A percentile compares a stretch with the other conserved stretches of the same genome.
Evolutionary conservation across 2,113 vertebrate genomes (phyloP).

Genomic region (Oreocharis arfaki): DNA sequence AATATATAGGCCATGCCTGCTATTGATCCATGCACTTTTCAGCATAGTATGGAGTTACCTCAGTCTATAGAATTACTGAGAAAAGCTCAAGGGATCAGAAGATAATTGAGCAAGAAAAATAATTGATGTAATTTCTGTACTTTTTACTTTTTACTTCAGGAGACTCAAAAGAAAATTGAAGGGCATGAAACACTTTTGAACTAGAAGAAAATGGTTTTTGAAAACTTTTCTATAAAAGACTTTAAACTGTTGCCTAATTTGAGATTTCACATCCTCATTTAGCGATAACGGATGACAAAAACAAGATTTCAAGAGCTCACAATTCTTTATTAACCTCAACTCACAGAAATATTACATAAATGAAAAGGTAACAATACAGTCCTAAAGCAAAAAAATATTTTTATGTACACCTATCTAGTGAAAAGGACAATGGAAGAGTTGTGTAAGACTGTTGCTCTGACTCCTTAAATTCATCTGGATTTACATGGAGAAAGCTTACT

Average conservation of each 20-base stretch:
- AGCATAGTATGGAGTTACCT: background rate
- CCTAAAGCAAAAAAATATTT: background rate
- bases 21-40: conserved; percentile 36
- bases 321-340: background rate
- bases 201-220: background rate
- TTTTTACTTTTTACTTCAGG: conserved; percentile 4
- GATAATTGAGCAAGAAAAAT: conserved; percentile 51
- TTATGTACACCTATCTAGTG: background rate
- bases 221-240: background rate
- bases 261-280: background rate
- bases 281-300: background rate
- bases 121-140: conserved; percentile 32
- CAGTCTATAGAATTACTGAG: conserved; percentile 7
- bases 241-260: background rate
- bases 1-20: conserved; percentile 39
- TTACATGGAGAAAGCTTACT: background rate
- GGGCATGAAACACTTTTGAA: background rate
- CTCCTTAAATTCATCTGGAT: background rate
- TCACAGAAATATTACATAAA: background rate
- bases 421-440: background rate
- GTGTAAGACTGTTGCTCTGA: background rate
- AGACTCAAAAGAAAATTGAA: conserved; percentile 36
- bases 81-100: conserved; percentile 39
- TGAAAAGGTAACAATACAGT: background rate
- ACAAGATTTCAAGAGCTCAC: background rate